phyloP scores from a whole-genome alignment of 1,140 invertebrate species.

The Babylonia areolata region DNA sequence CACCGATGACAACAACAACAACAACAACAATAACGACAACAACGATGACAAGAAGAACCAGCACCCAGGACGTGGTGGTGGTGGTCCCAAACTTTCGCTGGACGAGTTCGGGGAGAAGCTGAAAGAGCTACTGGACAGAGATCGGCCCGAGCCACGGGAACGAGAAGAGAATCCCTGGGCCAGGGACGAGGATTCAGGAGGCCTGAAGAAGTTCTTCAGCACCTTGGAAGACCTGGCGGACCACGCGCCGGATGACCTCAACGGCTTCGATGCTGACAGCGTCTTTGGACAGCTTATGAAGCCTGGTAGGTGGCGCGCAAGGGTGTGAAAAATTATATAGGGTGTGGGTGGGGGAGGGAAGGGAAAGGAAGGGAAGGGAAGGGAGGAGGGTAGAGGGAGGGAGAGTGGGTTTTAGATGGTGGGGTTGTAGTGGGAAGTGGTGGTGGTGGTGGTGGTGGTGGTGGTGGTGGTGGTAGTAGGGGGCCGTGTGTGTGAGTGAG shows the following conservation, averaged over 20 bases:
- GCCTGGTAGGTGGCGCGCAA: neutral
- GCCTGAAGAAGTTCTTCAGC: neutral
- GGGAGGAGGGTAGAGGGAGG: too few relatives aligned
- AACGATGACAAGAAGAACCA: neutral
- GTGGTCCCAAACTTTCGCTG: neutral
- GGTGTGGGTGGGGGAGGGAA: too few relatives aligned
- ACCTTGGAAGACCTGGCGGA: conserved; percentile 24
- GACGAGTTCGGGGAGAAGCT: conserved; percentile 20
- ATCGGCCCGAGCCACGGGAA: neutral
- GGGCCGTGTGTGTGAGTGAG: too few relatives aligned
- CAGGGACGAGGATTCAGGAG: neutral
- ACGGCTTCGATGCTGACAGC: neutral
- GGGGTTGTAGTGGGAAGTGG: neutral
- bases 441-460: too few relatives aligned
- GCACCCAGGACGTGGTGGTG: neutral
- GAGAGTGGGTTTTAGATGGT: too few relatives aligned
- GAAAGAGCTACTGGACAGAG: conserved; percentile 21
- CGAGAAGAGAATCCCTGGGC: neutral
- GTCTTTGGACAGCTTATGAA: neutral
- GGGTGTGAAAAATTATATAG: too few relatives aligned
- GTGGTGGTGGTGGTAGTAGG: too few relatives aligned
- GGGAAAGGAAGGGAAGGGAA: too few relatives aligned
- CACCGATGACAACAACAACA: neutral
- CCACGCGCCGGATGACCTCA: conserved; percentile 7
- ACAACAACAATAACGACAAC: neutral